Evolutionary conservation across 2,888 invertebrate genomes (phyloP).

Genomic region (Melangyna quadrimaculata): DNA sequence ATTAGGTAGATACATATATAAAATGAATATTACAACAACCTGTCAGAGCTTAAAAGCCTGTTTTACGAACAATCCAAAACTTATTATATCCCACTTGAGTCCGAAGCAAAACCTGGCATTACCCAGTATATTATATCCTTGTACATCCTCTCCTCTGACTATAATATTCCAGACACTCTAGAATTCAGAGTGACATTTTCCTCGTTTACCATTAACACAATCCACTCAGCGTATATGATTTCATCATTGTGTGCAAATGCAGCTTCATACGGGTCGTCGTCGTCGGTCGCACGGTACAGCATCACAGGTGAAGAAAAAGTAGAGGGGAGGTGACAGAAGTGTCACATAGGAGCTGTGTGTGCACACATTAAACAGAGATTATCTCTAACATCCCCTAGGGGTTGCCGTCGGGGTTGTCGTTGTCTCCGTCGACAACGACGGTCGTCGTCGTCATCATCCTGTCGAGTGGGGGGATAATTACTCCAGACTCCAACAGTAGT

Average conservation of each 20-base stretch:
- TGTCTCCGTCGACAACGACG: no score
- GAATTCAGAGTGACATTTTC: conserved; percentile 22
- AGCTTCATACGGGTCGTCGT: conserved; percentile 1
- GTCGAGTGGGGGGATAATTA: conserved; percentile 33
- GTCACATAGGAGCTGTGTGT: conserved; percentile 29
- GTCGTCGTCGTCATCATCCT: background rate
- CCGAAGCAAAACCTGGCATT: conserved; percentile 24
- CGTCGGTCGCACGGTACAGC: no score
- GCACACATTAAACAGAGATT: conserved; percentile 56
- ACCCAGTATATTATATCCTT: conserved; percentile 18
- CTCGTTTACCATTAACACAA: conserved; percentile 28
- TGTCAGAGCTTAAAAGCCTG: conserved; percentile 35
- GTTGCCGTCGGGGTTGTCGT: no score
- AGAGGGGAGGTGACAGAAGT: no score
- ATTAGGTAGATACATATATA: no score
- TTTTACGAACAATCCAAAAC: background rate
- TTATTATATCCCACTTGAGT: conserved; percentile 51
- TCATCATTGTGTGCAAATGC: conserved; percentile 26
- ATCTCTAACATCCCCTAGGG: conserved; percentile 45
- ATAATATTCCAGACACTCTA: background rate
- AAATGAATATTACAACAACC: conserved; percentile 21
- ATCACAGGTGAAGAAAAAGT: conserved; percentile 18
- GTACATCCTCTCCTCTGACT: conserved; percentile 3
- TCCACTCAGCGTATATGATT: background rate
- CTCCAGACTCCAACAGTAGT: conserved; percentile 17